These are phyloP conservation scores for Nyctibius grandis DNA, from an alignment of 2,797 vertebrate species.

Conservation along the genomic window DNA sequence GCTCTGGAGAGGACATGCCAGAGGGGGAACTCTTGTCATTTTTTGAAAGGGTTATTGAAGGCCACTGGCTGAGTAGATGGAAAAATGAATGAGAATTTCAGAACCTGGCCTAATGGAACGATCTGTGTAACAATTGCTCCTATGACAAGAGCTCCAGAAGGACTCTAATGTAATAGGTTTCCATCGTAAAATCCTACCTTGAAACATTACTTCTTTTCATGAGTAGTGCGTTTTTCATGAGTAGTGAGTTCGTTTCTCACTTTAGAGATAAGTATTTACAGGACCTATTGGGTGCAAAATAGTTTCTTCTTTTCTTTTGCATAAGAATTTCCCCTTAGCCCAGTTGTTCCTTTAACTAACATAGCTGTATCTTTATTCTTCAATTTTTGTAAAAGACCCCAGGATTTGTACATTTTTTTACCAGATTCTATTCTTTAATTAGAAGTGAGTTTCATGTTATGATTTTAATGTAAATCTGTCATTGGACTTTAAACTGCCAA, in stretches of 20 bases:
- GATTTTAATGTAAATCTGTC: neutral
- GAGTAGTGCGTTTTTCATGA: neutral
- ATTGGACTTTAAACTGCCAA: neutral
- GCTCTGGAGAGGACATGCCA: neutral
- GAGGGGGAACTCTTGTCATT: neutral
- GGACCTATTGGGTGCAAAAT: neutral
- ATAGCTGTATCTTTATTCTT: neutral
- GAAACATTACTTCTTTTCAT: neutral
- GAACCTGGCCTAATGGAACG: neutral
- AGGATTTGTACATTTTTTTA: neutral
- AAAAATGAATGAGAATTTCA: conserved; percentile 15
- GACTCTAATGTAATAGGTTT: neutral
- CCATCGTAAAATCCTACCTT: neutral
- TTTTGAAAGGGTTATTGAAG: conserved; percentile 25
- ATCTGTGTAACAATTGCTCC: neutral
- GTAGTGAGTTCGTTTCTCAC: neutral
- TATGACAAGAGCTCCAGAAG: neutral
- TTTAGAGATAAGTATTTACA: neutral
- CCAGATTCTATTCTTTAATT: neutral
- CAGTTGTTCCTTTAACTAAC: neutral
- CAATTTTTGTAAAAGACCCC: neutral
- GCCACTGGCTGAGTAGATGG: neutral
- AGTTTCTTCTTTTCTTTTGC: neutral
- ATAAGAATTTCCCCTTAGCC: neutral
- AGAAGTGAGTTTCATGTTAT: neutral